Conservation (phyloP, 2,888 invertebrate species). For the Lapara coniferarum region DNA sequence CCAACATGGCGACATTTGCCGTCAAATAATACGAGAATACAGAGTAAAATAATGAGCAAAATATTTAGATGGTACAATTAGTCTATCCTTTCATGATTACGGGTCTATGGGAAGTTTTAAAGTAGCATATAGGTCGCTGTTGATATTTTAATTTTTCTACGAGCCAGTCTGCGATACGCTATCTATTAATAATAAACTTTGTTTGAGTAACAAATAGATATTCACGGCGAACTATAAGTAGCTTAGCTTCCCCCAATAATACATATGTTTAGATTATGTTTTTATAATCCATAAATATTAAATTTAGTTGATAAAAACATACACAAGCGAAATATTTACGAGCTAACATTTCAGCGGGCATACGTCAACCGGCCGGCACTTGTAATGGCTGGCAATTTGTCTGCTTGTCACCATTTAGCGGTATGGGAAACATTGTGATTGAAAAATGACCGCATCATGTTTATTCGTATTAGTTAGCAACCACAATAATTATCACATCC, state of each 20-base stretch:
- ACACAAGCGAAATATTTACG: slow-evolving; percentile 8
- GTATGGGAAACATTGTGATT: slow-evolving; percentile 6
- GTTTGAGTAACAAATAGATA: no score
- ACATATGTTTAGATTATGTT: not conserved
- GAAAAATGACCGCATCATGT: slow-evolving; percentile 18
- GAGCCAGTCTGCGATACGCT: no score
- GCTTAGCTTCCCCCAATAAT: not conserved
- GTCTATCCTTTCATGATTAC: no score
- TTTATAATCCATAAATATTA: not conserved
- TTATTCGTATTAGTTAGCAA: slow-evolving; percentile 6
- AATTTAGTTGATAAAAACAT: not conserved
- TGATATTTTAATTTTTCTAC: no score
- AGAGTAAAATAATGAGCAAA: no score
- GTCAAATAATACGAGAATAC: no score
- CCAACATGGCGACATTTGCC: no score
- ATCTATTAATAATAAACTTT: no score
- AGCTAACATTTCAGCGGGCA: slow-evolving; percentile 16
- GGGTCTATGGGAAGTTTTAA: no score
- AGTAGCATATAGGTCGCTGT: no score
- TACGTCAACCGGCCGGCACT: slow-evolving; percentile 7
- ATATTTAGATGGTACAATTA: no score
- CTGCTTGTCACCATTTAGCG: slow-evolving; percentile 16
- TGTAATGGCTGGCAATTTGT: slow-evolving; percentile 17
- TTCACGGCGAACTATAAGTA: no score
- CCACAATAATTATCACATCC: not conserved